Evolutionary conservation across 2,888 invertebrate genomes (phyloP).

Genomic region (Lithophane ornitopus): DNA sequence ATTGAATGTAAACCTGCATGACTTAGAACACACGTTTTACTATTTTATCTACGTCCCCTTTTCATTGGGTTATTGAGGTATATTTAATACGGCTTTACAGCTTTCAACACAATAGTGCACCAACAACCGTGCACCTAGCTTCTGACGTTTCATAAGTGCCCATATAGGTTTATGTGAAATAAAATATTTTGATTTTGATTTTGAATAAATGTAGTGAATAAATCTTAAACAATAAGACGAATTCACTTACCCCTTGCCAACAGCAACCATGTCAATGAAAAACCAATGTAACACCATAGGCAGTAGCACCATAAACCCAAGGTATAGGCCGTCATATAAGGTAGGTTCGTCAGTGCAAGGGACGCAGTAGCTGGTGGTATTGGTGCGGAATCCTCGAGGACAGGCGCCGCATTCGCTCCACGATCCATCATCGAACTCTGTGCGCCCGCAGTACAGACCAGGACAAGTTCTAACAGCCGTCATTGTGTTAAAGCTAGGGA

Average conservation of each 20-base stretch:
- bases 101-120: no score
- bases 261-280: slow-evolving; percentile 96
- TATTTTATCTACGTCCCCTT: neutral
- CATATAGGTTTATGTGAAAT: no score
- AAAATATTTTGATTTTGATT: no score
- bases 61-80: neutral
- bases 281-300: slow-evolving; percentile 97
- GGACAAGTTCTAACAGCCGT: slow-evolving; percentile 92
- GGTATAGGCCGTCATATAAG: slow-evolving; percentile 97
- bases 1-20: no score
- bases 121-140: no score
- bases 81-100: neutral
- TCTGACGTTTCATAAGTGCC: no score
- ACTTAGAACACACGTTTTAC: neutral
- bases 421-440: slow-evolving; percentile 91
- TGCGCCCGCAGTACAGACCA: slow-evolving; percentile 96
- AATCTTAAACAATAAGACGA: neutral
- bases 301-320: slow-evolving; percentile 97
- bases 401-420: slow-evolving; percentile 97
- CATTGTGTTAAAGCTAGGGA: slow-evolving; percentile 67
- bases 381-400: slow-evolving; percentile 95
- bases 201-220: neutral
- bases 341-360: slow-evolving; percentile 94
- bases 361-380: slow-evolving; percentile 93
- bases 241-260: slow-evolving; percentile 92